Base-by-base conservation (phyloP, 2,797 vertebrate species). In the Cyclopterus lumpus region DNA sequence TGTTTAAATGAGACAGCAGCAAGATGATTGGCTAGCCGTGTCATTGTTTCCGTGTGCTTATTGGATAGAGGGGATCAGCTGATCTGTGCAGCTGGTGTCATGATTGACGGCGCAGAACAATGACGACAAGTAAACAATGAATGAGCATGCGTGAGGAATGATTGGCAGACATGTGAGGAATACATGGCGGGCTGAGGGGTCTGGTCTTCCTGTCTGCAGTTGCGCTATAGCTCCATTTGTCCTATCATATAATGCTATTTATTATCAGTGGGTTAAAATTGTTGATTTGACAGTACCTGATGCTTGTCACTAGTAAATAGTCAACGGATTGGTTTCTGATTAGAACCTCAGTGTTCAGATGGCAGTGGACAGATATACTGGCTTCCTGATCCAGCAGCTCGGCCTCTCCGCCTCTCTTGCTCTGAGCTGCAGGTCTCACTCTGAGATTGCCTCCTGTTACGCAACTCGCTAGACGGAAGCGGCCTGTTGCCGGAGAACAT, bases 361-460 rank as follows among this genome's bases (percentile, higher is more conserved):
- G 58, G 58, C 60, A 70, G 58, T 68, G 67, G 71, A 75, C 48
- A 69, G 44, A 18, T 40, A 40, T 38, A 0, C 38, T 12, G 38
- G 38, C 11, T 59, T 67, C 46, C 64, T 67, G 77, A 77, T 62
- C 48, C 73, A 58, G 70, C 67, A 49, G 70, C 46, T 60, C 11
- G 0, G 57, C 32, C 70, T 73, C 15, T 51, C 46, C 2, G 2
- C 69, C 64, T 71, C 80, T 78, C 63, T 55, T 12, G 44, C 75
- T 83, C 73, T 67, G 62, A 82, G 68, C 83, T 74, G 61, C 77
- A 82, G 70, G 76, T 65, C 67, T 75, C 77, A 46, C 54, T 67
- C 67, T 60, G 69, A 83, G 72, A 85, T 80, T 69, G 64, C 40
- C 64, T 75, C 72, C 67, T 65, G 67, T 85, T 82, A 83, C 65